Conservation (phyloP, 2,888 invertebrate genomes). For the Trachelus tabidus region DNA sequence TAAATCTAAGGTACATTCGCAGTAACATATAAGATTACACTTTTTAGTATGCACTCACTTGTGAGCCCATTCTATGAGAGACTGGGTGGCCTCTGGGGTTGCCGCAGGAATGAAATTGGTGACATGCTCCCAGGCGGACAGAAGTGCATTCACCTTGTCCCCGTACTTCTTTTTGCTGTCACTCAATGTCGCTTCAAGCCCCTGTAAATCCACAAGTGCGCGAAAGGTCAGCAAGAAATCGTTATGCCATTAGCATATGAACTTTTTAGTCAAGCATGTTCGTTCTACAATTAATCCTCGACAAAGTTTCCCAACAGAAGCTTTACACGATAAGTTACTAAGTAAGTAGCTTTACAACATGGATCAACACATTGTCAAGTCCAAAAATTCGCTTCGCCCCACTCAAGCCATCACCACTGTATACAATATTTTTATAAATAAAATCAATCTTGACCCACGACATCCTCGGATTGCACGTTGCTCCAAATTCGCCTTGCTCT, state of each 20-base stretch:
- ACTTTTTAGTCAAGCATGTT: neutral
- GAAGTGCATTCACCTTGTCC: slow-evolving; percentile 66
- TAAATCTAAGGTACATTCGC: neutral
- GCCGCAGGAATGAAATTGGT: slow-evolving; percentile 63
- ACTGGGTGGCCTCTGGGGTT: slow-evolving; percentile 61
- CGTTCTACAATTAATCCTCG: neutral
- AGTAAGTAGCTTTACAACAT: neutral
- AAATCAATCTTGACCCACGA: neutral
- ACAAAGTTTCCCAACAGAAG: neutral
- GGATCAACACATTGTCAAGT: neutral
- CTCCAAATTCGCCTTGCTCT: neutral
- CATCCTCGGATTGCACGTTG: neutral
- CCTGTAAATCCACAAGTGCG: slow-evolving; percentile 48
- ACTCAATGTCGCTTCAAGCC: slow-evolving; percentile 66
- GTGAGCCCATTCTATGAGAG: slow-evolving; percentile 66
- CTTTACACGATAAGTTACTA: neutral
- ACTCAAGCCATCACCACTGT: neutral
- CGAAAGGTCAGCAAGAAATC: neutral
- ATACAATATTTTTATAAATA: neutral
- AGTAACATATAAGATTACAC: neutral
- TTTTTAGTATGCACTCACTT: slow-evolving; percentile 50
- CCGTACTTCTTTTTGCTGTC: slow-evolving; percentile 66
- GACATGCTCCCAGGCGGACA: slow-evolving; percentile 67
- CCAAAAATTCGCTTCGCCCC: neutral
- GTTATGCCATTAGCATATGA: neutral